These are phyloP conservation scores for Anomalospiza imberbis DNA, from an alignment of 2,797 vertebrate species.

Conservation along the genomic window DNA sequence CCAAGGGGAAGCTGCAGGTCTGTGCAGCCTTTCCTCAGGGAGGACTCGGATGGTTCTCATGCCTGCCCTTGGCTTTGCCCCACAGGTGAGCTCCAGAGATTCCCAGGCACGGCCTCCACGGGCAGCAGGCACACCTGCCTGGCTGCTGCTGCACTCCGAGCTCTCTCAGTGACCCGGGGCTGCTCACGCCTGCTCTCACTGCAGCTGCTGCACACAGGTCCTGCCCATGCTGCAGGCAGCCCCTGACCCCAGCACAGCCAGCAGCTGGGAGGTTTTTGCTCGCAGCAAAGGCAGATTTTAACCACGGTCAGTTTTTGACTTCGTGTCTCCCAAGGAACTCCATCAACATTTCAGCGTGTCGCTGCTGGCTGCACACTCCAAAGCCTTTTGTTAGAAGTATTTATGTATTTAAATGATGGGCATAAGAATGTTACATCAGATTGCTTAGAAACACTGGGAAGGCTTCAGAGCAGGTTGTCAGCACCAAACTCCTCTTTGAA, in stretches of 20 bases:
- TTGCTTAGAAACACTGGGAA: not conserved
- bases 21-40: not conserved
- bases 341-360: not conserved
- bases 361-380: not conserved
- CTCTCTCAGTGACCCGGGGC: not conserved
- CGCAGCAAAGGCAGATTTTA: not conserved
- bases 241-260: not conserved
- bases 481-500: not conserved
- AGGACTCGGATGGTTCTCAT: not conserved
- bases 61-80: not conserved
- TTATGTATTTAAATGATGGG: slow-evolving; percentile 42
- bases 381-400: not conserved
- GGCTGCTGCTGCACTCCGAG: not conserved
- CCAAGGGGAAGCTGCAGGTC: not conserved
- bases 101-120: fast-evolving
- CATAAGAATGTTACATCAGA: not conserved
- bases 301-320: not conserved
- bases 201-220: too few relatives aligned
- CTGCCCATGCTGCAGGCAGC: not conserved
- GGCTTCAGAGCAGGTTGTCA: not conserved
- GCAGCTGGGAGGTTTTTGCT: not conserved
- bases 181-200: fast-evolving
- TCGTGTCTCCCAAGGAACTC: not conserved
- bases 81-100: not conserved
- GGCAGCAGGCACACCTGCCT: not conserved